These are phyloP conservation scores for Melitaea athalia DNA, from an alignment of 2,888 invertebrate species.

Conservation along the genomic window DNA sequence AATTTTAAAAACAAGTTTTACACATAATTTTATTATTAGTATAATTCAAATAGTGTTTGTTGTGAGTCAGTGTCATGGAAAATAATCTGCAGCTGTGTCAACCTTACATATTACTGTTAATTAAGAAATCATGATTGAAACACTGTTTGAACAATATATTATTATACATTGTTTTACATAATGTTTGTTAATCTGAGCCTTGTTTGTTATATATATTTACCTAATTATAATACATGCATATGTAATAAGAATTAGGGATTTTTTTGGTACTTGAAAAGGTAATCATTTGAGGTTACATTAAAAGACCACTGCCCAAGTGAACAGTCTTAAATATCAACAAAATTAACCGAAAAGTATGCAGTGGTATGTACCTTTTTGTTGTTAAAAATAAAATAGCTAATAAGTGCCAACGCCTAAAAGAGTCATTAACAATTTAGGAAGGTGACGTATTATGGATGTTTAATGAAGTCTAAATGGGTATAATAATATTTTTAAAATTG, in stretches of 20 bases:
- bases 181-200: slow-evolving; percentile 24
- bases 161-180: background rate
- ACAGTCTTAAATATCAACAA: too few relatives aligned
- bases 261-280: background rate
- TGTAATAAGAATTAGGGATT: background rate
- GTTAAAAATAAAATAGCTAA: too few relatives aligned
- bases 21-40: background rate
- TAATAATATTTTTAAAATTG: too few relatives aligned
- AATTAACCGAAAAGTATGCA: too few relatives aligned
- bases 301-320: too few relatives aligned
- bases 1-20: too few relatives aligned
- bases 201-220: background rate
- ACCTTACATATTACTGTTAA: slow-evolving; percentile 33
- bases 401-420: too few relatives aligned
- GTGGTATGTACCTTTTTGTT: too few relatives aligned
- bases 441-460: too few relatives aligned
- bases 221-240: background rate
- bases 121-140: slow-evolving; percentile 31
- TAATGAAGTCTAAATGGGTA: too few relatives aligned
- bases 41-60: slow-evolving; percentile 1
- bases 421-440: too few relatives aligned
- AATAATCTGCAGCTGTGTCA: slow-evolving; percentile 2
- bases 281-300: too few relatives aligned
- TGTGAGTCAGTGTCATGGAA: slow-evolving; percentile 4
- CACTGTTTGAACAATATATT: slow-evolving; percentile 26